These are phyloP conservation scores for Scyliorhinus canicula DNA, from an alignment of 2,797 vertebrate species.

Conservation along the genomic window DNA sequence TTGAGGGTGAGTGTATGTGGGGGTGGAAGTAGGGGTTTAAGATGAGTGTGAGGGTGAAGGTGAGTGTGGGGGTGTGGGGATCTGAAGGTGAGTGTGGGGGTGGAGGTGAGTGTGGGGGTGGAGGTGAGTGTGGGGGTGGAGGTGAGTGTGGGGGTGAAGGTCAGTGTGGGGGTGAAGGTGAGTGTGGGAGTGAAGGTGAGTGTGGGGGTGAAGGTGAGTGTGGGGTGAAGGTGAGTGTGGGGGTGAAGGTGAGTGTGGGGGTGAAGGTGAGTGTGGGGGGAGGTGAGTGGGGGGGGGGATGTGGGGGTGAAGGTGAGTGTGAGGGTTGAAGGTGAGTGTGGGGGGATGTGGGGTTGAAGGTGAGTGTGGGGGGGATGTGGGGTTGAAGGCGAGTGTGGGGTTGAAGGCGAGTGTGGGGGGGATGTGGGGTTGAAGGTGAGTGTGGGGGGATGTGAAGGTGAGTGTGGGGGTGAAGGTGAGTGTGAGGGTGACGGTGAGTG, in stretches of 20 bases:
- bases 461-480: background rate
- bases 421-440: too few relatives aligned
- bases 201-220: background rate
- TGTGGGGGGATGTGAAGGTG: too few relatives aligned
- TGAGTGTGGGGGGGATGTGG: too few relatives aligned
- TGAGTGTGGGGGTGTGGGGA: too few relatives aligned
- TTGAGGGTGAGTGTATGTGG: too few relatives aligned
- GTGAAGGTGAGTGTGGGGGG: background rate
- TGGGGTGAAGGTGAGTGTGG: background rate
- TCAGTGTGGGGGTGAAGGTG: background rate
- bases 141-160: too few relatives aligned
- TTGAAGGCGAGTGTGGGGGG: background rate
- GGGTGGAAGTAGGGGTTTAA: too few relatives aligned
- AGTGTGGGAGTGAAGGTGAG: too few relatives aligned
- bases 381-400: background rate
- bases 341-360: too few relatives aligned
- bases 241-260: background rate
- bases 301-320: background rate
- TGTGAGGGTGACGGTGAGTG: too few relatives aligned
- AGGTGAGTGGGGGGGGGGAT: background rate
- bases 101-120: background rate
- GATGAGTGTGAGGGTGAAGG: too few relatives aligned
- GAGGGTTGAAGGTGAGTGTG: background rate
- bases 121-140: background rate
- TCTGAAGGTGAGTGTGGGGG: too few relatives aligned